Evolutionary conservation across 2,888 invertebrate genomes (phyloP).

Genomic region (Scelioninae gen. 1): DNA sequence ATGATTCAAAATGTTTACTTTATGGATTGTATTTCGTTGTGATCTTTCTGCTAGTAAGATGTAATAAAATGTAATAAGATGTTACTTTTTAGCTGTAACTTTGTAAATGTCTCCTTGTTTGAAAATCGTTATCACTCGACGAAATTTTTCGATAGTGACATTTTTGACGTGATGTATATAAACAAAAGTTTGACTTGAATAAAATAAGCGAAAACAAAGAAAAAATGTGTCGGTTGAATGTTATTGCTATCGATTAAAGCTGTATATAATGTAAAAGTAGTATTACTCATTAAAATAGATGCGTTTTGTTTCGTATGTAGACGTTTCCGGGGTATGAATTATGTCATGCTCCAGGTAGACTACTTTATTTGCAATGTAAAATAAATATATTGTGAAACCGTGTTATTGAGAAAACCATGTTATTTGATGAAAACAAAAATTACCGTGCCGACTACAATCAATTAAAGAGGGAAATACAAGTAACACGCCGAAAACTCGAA

Average conservation of each 20-base stretch:
- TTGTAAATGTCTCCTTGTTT: slow-evolving; percentile 38
- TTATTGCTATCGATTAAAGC: slow-evolving; percentile 50
- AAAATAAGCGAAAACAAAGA: not conserved
- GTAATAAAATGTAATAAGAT: slow-evolving; percentile 35
- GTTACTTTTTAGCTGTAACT: slow-evolving; percentile 50
- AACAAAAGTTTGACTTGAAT: slow-evolving; percentile 8
- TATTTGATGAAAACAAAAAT: too few relatives aligned
- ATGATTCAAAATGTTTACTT: slow-evolving; percentile 27
- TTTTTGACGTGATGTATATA: slow-evolving; percentile 21
- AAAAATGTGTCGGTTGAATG: slow-evolving; percentile 27
- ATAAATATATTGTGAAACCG: too few relatives aligned
- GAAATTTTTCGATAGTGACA: slow-evolving; percentile 11
- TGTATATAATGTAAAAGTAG: slow-evolving; percentile 63
- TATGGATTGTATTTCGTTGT: slow-evolving; percentile 30
- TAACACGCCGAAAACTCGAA: too few relatives aligned
- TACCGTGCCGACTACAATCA: too few relatives aligned
- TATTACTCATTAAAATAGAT: slow-evolving; percentile 40
- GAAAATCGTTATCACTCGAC: slow-evolving; percentile 47
- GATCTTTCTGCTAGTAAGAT: slow-evolving; percentile 55
- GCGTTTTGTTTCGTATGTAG: slow-evolving; percentile 51
- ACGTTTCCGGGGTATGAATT: too few relatives aligned
- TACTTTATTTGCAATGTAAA: too few relatives aligned
- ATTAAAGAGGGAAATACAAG: too few relatives aligned
- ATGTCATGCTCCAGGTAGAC: too few relatives aligned
- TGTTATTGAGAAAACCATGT: too few relatives aligned